Evolutionary conservation across 2,113 vertebrate species (phyloP).

Genomic region (Mionectes macconnelli): DNA sequence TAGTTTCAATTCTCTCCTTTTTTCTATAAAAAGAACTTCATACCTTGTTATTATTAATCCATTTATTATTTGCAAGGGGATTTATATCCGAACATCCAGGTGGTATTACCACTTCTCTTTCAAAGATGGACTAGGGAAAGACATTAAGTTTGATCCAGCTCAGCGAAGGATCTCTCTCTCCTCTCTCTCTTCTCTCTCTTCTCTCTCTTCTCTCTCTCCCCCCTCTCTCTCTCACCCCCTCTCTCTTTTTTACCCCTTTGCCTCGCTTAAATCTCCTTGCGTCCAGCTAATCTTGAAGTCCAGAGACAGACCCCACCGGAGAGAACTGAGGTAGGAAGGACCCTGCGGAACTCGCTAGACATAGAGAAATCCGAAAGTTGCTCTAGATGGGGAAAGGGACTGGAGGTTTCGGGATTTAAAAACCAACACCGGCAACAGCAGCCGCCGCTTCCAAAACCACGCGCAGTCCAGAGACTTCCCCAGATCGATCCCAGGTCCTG

Average conservation of each 20-base stretch:
- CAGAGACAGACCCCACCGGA: slow-evolving; percentile 53
- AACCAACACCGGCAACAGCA: slow-evolving; percentile 7
- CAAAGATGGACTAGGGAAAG: slow-evolving; percentile 85
- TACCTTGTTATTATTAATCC: slow-evolving; percentile 99
- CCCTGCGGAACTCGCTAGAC: not conserved
- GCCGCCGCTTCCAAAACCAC: not conserved
- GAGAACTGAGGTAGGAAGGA: slow-evolving; percentile 66
- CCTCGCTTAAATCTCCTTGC: slow-evolving; percentile 39
- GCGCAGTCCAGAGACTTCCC: not conserved
- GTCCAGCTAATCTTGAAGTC: slow-evolving; percentile 53
- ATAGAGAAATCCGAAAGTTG: slow-evolving; percentile 9
- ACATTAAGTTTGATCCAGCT: slow-evolving; percentile 72
- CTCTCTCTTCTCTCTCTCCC: not conserved
- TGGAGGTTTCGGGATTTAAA: slow-evolving; percentile 35
- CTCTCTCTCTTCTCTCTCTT: too few relatives aligned
- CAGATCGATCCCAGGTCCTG: not conserved
- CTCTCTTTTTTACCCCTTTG: not conserved
- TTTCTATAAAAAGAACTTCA: slow-evolving; percentile 98
- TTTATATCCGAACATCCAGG: slow-evolving; percentile 96
- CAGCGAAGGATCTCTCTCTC: slow-evolving; percentile 24
- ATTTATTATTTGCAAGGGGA: slow-evolving; percentile 99
- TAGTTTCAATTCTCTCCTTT: slow-evolving; percentile 99
- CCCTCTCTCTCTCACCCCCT: not conserved
- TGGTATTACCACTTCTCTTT: slow-evolving; percentile 89
- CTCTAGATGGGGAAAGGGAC: not conserved